Evolutionary conservation across 92 coral and sea anemone species (phyloP).

Genomic region (Diadumene lineata): DNA sequence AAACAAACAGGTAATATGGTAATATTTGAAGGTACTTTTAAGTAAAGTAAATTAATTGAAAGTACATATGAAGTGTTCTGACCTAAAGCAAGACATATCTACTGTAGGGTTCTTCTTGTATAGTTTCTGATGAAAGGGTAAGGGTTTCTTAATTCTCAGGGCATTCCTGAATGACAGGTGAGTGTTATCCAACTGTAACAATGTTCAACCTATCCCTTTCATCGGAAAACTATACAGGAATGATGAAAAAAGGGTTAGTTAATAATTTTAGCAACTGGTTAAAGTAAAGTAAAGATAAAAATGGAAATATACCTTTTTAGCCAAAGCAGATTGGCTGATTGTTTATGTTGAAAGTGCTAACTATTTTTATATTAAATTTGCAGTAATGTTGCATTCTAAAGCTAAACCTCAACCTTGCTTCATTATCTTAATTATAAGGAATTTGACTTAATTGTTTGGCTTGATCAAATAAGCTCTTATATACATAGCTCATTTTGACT

Average conservation of each 20-base stretch:
- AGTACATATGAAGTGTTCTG: constrained; percentile 15
- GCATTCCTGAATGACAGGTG: constrained; percentile 28
- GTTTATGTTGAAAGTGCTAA: background rate
- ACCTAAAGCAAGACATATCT: constrained; percentile 15
- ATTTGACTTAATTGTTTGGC: no score
- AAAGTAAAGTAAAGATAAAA: no score
- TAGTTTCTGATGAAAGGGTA: constrained; percentile 27
- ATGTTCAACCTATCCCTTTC: constrained; percentile 15
- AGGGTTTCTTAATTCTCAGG: constrained; percentile 33
- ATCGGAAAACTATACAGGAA: constrained; percentile 11
- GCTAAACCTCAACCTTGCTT: no score
- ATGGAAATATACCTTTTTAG: background rate
- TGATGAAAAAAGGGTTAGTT: background rate
- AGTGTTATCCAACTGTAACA: constrained; percentile 18
- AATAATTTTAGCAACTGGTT: background rate
- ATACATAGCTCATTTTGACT: no score
- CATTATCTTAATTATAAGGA: no score
- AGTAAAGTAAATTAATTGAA: no score
- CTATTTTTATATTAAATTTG: background rate
- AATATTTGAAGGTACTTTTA: no score
- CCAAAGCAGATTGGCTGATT: no score
- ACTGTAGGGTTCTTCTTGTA: constrained; percentile 21
- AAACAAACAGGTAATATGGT: no score
- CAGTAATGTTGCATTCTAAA: no score
- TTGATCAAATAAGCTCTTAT: no score